Conservation (phyloP, 2,113 vertebrate genomes). For the Clarias magur region DNA sequence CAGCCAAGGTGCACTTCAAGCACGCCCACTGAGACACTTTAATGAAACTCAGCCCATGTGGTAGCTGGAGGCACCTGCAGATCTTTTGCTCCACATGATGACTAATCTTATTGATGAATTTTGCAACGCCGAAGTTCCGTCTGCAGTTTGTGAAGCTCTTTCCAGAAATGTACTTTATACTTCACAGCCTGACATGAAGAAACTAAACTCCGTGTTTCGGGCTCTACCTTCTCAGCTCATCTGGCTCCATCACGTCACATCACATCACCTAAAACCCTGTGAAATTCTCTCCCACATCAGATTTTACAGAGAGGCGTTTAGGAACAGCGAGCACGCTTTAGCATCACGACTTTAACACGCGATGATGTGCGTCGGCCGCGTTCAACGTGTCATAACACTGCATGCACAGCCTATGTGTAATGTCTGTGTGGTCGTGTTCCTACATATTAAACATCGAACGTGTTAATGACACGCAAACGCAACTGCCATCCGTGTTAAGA, state of each 20-base stretch:
- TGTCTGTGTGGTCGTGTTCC: neutral
- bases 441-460: neutral
- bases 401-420: neutral
- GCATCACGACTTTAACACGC: neutral
- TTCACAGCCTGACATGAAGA: neutral
- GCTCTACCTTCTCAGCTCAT: neutral
- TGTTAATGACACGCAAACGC: neutral
- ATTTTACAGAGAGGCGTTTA: neutral
- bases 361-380: neutral
- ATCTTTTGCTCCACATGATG: neutral
- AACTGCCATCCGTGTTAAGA: too few relatives aligned
- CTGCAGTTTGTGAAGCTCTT: neutral
- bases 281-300: neutral
- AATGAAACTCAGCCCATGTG: neutral
- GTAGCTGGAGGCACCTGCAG: neutral
- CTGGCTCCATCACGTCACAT: neutral
- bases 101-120: neutral
- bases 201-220: neutral
- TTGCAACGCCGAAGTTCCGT: neutral
- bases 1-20: too few relatives aligned
- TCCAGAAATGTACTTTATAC: neutral
- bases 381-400: conserved; percentile 10
- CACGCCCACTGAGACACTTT: neutral
- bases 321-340: neutral
- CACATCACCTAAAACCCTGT: neutral